phyloP scores from a whole-genome alignment of 2,888 invertebrate species.

The Lumbricus terrestris region DNA sequence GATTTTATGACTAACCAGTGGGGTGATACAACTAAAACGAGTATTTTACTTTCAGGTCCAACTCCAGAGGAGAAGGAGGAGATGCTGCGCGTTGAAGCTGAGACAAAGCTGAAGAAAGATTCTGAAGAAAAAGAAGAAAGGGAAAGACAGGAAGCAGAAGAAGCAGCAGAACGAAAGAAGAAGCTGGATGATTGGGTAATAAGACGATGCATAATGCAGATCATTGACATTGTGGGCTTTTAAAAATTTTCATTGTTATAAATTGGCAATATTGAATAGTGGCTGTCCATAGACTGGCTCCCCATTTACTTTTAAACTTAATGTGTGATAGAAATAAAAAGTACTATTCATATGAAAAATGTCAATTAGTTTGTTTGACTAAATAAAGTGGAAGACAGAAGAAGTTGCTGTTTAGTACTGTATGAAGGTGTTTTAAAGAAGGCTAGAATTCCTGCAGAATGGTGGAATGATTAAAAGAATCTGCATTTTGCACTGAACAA shows the following conservation, averaged over 20 bases:
- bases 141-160: conserved; percentile 15
- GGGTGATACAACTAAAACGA: neutral
- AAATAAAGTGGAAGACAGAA: neutral
- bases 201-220: neutral
- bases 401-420: neutral
- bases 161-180: conserved; percentile 49
- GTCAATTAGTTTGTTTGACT: neutral
- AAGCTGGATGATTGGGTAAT: conserved; percentile 59
- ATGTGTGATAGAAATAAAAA: neutral
- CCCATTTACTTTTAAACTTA: neutral
- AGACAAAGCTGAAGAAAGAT: conserved; percentile 50
- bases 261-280: neutral
- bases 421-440: neutral
- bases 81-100: conserved; percentile 49
- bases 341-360: neutral
- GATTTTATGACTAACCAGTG: neutral
- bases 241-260: no score
- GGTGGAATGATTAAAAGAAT: neutral
- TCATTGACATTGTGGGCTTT: no score
- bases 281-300: neutral
- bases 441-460: neutral
- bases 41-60: conserved; percentile 48
- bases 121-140: conserved; percentile 44
- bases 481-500: neutral
- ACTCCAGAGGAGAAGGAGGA: conserved; percentile 57